These are phyloP conservation scores for Tapirus indicus DNA, from an alignment of 2,797 vertebrate genomes.

Conservation along the genomic window DNA sequence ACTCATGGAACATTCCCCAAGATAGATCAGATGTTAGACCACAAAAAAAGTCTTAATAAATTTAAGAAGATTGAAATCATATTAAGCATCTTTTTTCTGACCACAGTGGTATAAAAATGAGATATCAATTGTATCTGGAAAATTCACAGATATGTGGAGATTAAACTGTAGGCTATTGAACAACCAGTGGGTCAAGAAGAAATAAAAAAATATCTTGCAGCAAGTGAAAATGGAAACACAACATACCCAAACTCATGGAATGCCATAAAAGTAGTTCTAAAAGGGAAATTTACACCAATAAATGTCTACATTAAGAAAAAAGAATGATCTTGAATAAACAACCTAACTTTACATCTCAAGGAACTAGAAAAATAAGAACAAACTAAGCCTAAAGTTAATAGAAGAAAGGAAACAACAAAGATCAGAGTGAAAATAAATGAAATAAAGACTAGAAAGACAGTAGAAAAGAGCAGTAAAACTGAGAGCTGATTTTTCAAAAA, in stretches of 20 bases:
- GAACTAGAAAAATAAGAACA: neutral
- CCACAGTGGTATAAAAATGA: neutral
- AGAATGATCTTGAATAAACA: neutral
- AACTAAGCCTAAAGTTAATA: neutral
- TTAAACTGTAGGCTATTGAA: neutral
- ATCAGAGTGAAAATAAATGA: neutral
- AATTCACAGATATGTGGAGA: neutral
- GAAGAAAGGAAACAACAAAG: neutral
- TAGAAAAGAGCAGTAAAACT: neutral
- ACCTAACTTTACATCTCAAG: neutral
- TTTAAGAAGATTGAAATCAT: neutral
- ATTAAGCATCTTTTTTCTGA: neutral
- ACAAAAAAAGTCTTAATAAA: neutral
- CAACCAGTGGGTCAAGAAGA: neutral
- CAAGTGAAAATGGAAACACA: neutral
- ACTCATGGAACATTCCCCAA: neutral
- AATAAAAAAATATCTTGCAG: neutral
- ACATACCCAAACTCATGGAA: neutral
- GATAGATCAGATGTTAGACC: neutral
- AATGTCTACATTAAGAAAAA: neutral
- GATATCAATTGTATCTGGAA: neutral
- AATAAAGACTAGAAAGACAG: neutral
- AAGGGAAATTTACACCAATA: neutral
- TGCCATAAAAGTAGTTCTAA: neutral
- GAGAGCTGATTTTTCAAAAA: neutral